Evolutionary conservation across 2,113 vertebrate genomes (phyloP).

Genomic region (Laterallus jamaicensis): DNA sequence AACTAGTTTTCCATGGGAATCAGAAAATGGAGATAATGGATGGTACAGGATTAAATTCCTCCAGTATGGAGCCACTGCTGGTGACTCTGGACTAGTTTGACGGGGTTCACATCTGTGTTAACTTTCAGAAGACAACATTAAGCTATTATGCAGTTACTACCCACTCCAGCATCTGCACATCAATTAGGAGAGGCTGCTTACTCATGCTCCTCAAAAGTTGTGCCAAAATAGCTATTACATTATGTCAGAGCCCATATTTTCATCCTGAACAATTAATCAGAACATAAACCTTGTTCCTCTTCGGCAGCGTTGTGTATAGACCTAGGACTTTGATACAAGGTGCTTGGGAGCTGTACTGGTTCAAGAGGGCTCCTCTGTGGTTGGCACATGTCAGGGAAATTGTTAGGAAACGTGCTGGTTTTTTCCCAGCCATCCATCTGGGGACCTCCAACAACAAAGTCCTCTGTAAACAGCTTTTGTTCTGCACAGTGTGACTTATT

Average conservation of each 20-base stretch:
- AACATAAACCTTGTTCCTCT: conserved; percentile 44
- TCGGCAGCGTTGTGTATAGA: not conserved
- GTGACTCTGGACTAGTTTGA: conserved; percentile 12
- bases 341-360: not conserved
- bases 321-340: not conserved
- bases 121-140: conserved; percentile 49
- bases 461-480: conserved; percentile 18
- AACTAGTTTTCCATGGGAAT: not conserved
- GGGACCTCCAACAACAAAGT: not conserved
- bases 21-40: not conserved
- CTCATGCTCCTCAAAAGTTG: conserved; percentile 65
- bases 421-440: not conserved
- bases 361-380: not conserved
- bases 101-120: conserved; percentile 45
- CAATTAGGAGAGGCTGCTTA: conserved; percentile 64
- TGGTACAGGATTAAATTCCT: conserved; percentile 9
- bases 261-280: conserved; percentile 36
- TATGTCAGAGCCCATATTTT: conserved; percentile 64
- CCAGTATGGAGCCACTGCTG: not conserved
- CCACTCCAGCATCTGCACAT: conserved; percentile 65
- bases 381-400: not conserved
- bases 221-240: conserved; percentile 66
- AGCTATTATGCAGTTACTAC: conserved; percentile 58
- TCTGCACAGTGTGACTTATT: not conserved
- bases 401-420: not conserved